Evolutionary conservation across 2,113 vertebrate species (phyloP), one percentile per base, ranked within the genome.

Genomic region (Pogona vitticeps): DNA sequence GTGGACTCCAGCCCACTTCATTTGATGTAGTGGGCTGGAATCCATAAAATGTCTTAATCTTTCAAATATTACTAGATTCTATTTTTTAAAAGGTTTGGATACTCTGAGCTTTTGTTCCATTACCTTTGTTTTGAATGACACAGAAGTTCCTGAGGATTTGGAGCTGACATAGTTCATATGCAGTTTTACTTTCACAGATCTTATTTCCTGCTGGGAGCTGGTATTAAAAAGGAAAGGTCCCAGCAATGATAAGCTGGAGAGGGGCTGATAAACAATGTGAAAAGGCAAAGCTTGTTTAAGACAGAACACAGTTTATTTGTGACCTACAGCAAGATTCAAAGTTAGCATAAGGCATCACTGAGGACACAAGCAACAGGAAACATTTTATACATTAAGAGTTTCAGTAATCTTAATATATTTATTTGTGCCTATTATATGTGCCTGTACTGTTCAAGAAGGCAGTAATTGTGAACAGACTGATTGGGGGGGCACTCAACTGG

Each of bases 231-330:
- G 9, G 63, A 68, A 81, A 61, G 4, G 21, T 36, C 17, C 81
- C 31, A 71, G 21, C 77, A 59, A 89, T 90, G 88, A 90, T 93
- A 89, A 90, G 36, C 63, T 90, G 67, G 79, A 81, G 9, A 78
- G 83, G 46, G 10, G 73, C 71, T 38, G 33, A 36, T 75, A 89
- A 52, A 63, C 28, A 21, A 31, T 21, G 76, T 61, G 15, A 89
- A 79, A 26, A 90, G 12, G 75, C 20, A 86, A 86, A 90, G 12
- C 13, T 10, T 52, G 5, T 52, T 52, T 52, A 10, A 52, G 10
- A 52, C 46, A 52, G 46, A 52, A 52, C 46, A n/a, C 9, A 79
- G 75, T 89, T 84, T 77, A 84, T 65, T 7, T 1, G 0, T 12
- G 61, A 56, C 70, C 63, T n/a, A 13, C 46, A 90, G 73, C 8